These are phyloP conservation scores for Phrynosoma blainvillii DNA, from an alignment of 2,113 vertebrate genomes.

Conservation along the genomic window DNA sequence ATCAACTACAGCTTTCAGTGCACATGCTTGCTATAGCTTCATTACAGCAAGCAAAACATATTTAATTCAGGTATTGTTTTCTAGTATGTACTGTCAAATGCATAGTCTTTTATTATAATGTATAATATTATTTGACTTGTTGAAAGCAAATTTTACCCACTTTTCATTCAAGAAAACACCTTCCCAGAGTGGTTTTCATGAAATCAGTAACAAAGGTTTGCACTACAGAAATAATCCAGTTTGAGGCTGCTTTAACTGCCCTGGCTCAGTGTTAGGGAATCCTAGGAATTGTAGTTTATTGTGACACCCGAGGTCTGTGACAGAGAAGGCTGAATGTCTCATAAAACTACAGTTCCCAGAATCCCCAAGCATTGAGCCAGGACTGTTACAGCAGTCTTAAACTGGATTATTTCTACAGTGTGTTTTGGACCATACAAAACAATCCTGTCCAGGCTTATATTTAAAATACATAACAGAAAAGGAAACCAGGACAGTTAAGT, in stretches of 20 bases:
- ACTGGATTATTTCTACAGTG: too few species aligned
- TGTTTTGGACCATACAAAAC: not conserved
- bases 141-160: not conserved
- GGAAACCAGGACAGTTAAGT: not conserved
- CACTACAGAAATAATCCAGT: too few species aligned
- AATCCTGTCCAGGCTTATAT: not conserved
- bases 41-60: not conserved
- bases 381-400: too few species aligned
- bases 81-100: constrained; percentile 43
- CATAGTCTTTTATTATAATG: constrained; percentile 24
- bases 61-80: constrained; percentile 45
- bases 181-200: not conserved
- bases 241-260: too few species aligned
- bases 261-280: too few species aligned
- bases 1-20: constrained; percentile 56
- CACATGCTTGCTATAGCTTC: constrained; percentile 12
- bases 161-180: not conserved
- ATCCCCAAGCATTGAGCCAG: too few species aligned
- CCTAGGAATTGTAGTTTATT: too few species aligned
- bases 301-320: too few species aligned
- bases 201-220: not conserved
- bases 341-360: too few species aligned
- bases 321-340: too few species aligned
- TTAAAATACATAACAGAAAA: not conserved
- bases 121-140: constrained; percentile 2